phyloP scores from a whole-genome alignment of 1,140 invertebrate genomes.

The Polypedilum pembai region DNA sequence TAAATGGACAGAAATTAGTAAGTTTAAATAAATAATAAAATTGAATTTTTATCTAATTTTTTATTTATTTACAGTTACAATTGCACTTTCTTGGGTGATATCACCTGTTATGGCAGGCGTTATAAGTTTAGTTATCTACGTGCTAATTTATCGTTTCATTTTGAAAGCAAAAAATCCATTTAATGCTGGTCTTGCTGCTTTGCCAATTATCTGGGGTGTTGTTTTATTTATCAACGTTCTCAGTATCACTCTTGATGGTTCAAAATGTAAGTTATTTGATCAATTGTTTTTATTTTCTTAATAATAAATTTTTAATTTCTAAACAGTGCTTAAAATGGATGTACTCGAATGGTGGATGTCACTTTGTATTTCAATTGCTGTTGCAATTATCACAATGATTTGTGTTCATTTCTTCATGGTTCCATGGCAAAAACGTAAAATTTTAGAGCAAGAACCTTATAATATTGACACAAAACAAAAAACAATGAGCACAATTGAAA shows the following conservation, averaged over 20 bases:
- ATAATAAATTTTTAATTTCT: constrained; percentile 2
- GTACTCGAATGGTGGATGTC: constrained; percentile 80
- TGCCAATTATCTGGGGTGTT: constrained; percentile 89
- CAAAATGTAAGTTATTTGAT: constrained; percentile 70
- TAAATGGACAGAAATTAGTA: constrained; percentile 68
- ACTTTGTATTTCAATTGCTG: constrained; percentile 57
- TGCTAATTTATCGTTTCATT: constrained; percentile 73
- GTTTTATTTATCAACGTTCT: constrained; percentile 89
- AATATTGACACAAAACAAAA: constrained; percentile 56
- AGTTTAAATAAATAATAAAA: too few species aligned
- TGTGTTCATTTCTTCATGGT: constrained; percentile 73
- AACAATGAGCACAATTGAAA: constrained; percentile 40
- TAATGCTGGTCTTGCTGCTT: constrained; percentile 67
- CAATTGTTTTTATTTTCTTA: background rate
- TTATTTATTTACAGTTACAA: constrained; percentile 35
- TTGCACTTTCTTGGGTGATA: constrained; percentile 91
- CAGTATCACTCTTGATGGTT: constrained; percentile 87
- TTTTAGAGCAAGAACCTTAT: constrained; percentile 45
- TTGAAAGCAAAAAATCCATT: constrained; percentile 71
- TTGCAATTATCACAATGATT: constrained; percentile 61
- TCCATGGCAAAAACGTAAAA: constrained; percentile 66
- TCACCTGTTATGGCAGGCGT: constrained; percentile 88
- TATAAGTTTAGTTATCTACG: constrained; percentile 75
- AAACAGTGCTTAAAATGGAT: constrained; percentile 77
- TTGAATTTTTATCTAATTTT: too few species aligned